A percentile compares a stretch with the other conserved stretches of the same genome.
Conservation (phyloP, 2,113 vertebrate species). For the Nyctereutes procyonoides region DNA sequence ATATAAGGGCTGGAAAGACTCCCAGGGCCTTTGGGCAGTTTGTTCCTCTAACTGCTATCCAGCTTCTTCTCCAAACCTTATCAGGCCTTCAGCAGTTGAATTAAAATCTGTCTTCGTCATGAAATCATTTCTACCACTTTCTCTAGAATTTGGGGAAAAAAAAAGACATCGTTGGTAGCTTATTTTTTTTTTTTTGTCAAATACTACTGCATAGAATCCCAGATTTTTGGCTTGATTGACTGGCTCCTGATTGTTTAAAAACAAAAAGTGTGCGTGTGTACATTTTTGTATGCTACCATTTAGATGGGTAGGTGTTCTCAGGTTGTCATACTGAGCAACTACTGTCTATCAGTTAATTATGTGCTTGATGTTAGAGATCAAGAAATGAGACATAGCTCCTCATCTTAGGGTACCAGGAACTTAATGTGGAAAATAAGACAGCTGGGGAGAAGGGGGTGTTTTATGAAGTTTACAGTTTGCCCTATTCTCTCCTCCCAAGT, state of each 20-base stretch:
- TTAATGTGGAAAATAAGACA: background rate
- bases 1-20: background rate
- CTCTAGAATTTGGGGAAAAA: background rate
- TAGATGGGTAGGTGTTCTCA: background rate
- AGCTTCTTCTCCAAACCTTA: background rate
- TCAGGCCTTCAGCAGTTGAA: background rate
- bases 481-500: background rate
- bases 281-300: background rate
- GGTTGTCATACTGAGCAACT: background rate
- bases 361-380: background rate
- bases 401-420: background rate
- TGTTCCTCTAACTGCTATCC: background rate
- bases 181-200: conserved; percentile 36
- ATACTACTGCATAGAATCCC: background rate
- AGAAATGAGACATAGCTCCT: background rate
- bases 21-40: background rate
- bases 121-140: background rate
- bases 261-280: background rate
- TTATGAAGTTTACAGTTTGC: background rate
- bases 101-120: background rate
- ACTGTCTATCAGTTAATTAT: background rate
- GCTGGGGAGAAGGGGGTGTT: background rate
- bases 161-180: background rate
- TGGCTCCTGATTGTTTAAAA: background rate
- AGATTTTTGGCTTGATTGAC: background rate